Base-by-base conservation (phyloP, 2,797 vertebrate species). In the Rachycentron canadum region DNA sequence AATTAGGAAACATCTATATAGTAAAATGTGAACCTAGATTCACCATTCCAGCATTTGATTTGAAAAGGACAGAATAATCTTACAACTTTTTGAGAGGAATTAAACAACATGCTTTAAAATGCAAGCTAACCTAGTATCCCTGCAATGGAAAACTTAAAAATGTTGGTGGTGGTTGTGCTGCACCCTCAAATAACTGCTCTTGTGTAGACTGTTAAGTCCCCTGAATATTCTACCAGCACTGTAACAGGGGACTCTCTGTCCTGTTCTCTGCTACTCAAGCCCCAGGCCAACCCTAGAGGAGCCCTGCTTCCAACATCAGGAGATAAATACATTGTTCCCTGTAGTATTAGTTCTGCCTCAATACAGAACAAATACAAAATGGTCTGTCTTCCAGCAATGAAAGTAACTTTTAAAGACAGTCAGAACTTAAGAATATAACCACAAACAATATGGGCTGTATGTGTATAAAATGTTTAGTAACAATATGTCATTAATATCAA, bases 251-350 rank as follows among this genome's bases (percentile, higher is more conserved):
- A 89, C 78, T 86, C 71, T 49, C 71, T 85, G 73, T 78, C 68
- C 83, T 84, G 85, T 74, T 90, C 76, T 83, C 52, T 90, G 66
- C 59, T 73, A 67, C 47, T 83, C 76, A 76, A 86, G 93, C 94
- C 92, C 71, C 81, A 88, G 94, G 94, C 90, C 92, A 90, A 81
- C 87, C 93, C 94, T 89, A 61, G 86, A 95, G 94, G 92, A 90
- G 82, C 89, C 89, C 83, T 73, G 70, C 77, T 79, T 90, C 87
- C 70, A 88, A 93, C 91, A 92, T 82, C 83, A 82, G 72, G 72
- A 89, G 81, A 93, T 87, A 91, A 93, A 93, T 89, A 88, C 84
- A 83, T 79, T 60, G 73, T 87, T 87, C 88, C 86, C 86, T 77
- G 82, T 82, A 61, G 86, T 63, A 71, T 93, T 92, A 91, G 64